These are phyloP conservation scores for Melanotaenia trifasciata DNA, from an alignment of 2,797 vertebrate genomes.

Conservation along the genomic window DNA sequence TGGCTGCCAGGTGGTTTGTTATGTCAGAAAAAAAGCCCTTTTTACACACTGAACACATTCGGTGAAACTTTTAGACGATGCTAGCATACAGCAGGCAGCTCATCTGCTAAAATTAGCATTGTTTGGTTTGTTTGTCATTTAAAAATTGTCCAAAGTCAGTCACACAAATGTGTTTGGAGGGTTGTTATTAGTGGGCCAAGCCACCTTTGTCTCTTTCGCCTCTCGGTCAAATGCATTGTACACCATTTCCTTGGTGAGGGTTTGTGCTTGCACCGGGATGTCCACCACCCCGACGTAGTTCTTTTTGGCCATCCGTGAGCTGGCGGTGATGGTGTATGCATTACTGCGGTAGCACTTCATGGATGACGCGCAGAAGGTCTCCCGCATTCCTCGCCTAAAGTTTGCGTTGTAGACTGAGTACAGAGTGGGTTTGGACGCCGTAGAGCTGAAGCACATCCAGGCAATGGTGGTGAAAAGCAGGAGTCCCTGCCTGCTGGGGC, in stretches of 20 bases:
- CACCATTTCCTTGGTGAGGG: conserved; percentile 86
- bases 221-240: conserved; percentile 91
- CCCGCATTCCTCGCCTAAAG: conserved; percentile 93
- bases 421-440: conserved; percentile 91
- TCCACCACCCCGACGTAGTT: conserved; percentile 95
- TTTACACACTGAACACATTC: conserved; percentile 34
- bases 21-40: conserved; percentile 57
- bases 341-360: conserved; percentile 98
- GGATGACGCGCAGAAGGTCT: conserved; percentile 97
- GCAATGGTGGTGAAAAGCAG: conserved; percentile 86
- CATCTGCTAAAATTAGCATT: conserved; percentile 7
- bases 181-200: conserved; percentile 92
- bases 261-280: conserved; percentile 84
- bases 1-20: conserved; percentile 28
- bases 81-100: conserved; percentile 21
- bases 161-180: conserved; percentile 94
- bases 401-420: conserved; percentile 92
- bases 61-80: neutral
- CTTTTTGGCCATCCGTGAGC: conserved; percentile 93
- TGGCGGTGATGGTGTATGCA: conserved; percentile 95
- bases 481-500: conserved; percentile 79
- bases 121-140: conserved; percentile 12
- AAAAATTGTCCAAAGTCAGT: conserved; percentile 1
- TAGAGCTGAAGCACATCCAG: conserved; percentile 92
- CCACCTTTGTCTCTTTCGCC: conserved; percentile 92